A percentile compares a stretch with the other conserved stretches of the same genome.
Evolutionary conservation across 2,888 invertebrate genomes (phyloP).

Genomic region (Acanthococcus lagerstroemiae): DNA sequence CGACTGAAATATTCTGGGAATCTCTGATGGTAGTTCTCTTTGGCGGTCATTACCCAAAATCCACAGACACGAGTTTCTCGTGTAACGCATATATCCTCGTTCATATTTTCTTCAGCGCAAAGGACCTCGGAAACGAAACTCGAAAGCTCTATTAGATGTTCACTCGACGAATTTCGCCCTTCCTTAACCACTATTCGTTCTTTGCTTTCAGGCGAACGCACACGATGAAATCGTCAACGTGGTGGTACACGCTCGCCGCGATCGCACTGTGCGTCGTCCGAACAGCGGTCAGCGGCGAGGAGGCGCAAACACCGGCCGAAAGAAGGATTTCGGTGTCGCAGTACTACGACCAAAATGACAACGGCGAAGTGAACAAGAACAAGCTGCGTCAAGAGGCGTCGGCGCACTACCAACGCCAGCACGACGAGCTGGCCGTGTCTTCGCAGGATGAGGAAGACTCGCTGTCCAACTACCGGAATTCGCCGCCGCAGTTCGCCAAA

Average conservation of each 20-base stretch:
- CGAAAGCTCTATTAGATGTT: too few relatives aligned
- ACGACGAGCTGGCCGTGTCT: background rate
- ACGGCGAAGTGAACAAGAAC: constrained; percentile 12
- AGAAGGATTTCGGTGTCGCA: constrained; percentile 24
- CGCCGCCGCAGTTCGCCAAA: background rate
- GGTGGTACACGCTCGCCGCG: constrained; percentile 3
- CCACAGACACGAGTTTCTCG: too few relatives aligned
- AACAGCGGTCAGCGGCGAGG: background rate
- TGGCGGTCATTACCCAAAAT: too few relatives aligned
- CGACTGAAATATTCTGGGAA: too few relatives aligned
- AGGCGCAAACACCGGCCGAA: constrained; percentile 18
- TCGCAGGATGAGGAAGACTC: constrained; percentile 14
- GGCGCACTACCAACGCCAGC: constrained; percentile 4
- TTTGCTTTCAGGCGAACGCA: background rate
- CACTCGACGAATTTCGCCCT: too few relatives aligned
- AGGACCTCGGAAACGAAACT: too few relatives aligned
- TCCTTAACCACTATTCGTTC: too few relatives aligned
- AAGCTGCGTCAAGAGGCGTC: constrained; percentile 24
- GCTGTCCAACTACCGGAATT: constrained; percentile 1
- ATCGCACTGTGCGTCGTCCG: constrained; percentile 8
- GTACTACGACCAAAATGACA: constrained; percentile 20
- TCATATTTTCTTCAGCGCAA: too few relatives aligned
- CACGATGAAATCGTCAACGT: constrained; percentile 23
- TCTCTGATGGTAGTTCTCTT: too few relatives aligned
- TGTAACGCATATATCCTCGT: too few relatives aligned